Evolutionary conservation across 2,888 invertebrate genomes (phyloP), one percentile per base, ranked within the genome.

Genomic region (Eristalis tenax): DNA sequence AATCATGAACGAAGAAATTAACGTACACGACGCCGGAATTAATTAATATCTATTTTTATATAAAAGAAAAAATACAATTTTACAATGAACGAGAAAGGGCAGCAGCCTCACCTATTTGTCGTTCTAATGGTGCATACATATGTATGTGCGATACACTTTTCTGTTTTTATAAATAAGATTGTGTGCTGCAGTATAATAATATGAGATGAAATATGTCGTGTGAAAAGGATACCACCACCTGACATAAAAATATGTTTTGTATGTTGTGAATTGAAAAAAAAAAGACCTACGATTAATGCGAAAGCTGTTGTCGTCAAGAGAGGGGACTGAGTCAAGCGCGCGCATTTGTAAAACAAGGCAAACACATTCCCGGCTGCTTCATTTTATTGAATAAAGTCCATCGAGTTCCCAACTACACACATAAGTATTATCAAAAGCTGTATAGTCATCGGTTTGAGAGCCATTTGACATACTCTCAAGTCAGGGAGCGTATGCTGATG

Each of bases 41-140:
- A 79, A 87, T 87, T 75, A 70, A 79, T 76, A 70, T 87, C 87
- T 87, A 87, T 87, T 87, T 87, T 79, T 87, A 83, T 65, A 69
- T 56, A 59, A 23, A 70, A 73, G 13, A 68, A 70, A 70, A 28
- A 59, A 59, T 26, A 59, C 83, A 79, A 79, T 79, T 83, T 87
- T 87, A 83, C 83, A 87, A 87, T 76, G 75, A 76, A 75, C 32
- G 38, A 83, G 78, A 87, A 83, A 87, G 86, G 86, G 83, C 87
- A 79, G 79, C 75, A 79, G 75, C 87, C 66, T 87, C 83, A 87
- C 70, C 71, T 86, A 68, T 69, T 40, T 77, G 35, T 73, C 43
- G 50, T 50, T 50, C 50, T 50, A 50, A 50, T 50, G 50, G 8
- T 50, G 38, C 32, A 32, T 32, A 32, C n/a, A 43, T 50, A 18